phyloP scores from a whole-genome alignment of 2,113 vertebrate species.

The Jacana jacana region DNA sequence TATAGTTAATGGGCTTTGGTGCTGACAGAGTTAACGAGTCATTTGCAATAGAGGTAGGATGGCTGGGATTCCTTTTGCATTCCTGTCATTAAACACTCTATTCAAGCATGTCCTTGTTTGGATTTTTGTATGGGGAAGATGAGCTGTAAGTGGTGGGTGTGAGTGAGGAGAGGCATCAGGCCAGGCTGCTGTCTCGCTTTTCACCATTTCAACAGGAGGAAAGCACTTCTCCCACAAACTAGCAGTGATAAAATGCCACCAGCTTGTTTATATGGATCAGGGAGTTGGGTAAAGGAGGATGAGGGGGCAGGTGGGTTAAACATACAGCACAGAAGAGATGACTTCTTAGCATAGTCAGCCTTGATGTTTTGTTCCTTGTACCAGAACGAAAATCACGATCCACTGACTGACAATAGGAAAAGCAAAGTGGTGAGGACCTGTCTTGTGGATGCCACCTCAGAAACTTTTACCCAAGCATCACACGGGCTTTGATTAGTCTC shows the following conservation, averaged over 20 bases:
- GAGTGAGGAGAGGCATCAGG: not conserved
- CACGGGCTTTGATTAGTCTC: not conserved
- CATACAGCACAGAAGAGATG: rapidly evolving
- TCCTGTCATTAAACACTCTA: rapidly evolving
- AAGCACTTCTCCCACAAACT: not conserved
- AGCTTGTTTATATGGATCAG: not conserved
- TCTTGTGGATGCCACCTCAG: not conserved
- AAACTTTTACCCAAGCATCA: not conserved
- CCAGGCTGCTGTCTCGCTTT: not conserved
- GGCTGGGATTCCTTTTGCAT: not conserved
- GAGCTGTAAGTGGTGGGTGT: rapidly evolving
- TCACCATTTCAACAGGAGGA: not conserved
- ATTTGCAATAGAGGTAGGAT: not conserved
- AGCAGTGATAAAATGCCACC: not conserved
- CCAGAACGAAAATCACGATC: not conserved
- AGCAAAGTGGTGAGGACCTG: not conserved
- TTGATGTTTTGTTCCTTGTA: not conserved
- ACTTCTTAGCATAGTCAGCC: rapidly evolving
- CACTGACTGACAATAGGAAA: not conserved
- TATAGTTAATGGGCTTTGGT: not conserved
- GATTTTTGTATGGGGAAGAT: rapidly evolving
- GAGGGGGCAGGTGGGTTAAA: not conserved
- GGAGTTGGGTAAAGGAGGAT: not conserved
- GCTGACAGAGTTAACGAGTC: not conserved
- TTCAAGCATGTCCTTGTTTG: not conserved